Evolutionary conservation across 1,140 invertebrate species (phyloP).

Genomic region (Tetramorium parvispinum): DNA sequence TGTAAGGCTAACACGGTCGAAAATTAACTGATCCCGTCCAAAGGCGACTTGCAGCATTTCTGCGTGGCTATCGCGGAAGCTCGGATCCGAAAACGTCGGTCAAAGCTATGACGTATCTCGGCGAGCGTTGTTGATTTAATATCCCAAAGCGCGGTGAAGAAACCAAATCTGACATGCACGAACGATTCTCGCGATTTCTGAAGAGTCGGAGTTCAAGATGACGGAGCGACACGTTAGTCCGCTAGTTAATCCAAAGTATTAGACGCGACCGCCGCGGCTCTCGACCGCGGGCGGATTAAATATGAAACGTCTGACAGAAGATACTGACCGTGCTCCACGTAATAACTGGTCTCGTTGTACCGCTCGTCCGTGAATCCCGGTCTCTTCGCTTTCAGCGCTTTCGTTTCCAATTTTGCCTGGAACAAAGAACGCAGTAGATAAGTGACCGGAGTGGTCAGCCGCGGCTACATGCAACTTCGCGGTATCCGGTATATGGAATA

Average conservation of each 20-base stretch:
- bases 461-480: conserved; percentile 1
- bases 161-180: not conserved
- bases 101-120: not conserved
- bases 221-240: conserved; percentile 20
- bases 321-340: conserved; percentile 97
- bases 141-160: not conserved
- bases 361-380: conserved; percentile 96
- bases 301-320: conserved; percentile 52
- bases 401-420: conserved; percentile 97
- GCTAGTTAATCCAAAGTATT: conserved; percentile 29
- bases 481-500: not conserved
- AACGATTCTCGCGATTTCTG: not conserved
- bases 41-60: not conserved
- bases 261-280: conserved; percentile 7
- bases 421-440: conserved; percentile 85
- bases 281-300: conserved; percentile 25
- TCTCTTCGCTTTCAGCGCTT: conserved; percentile 95
- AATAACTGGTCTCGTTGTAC: conserved; percentile 98
- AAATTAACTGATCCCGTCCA: conserved; percentile 35
- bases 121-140: not conserved
- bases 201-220: not conserved
- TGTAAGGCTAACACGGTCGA: conserved; percentile 40
- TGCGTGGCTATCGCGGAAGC: not conserved
- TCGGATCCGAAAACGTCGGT: not conserved
- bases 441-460: conserved; percentile 57